A percentile compares a stretch with the other conserved stretches of the same genome.
Conservation (phyloP, 2,888 invertebrate genomes). For the Dromius quadrimaculatus region DNA sequence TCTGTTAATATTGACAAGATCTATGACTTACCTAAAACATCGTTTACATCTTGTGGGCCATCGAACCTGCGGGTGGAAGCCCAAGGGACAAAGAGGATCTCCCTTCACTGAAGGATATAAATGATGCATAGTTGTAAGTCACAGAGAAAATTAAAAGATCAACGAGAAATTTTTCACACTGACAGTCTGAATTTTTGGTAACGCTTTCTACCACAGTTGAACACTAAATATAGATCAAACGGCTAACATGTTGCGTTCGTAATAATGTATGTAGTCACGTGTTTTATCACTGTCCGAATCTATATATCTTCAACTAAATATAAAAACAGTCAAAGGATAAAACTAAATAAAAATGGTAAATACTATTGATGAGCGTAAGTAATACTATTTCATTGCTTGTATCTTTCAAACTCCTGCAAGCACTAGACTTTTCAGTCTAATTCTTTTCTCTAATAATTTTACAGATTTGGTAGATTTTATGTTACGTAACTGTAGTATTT, state of each 20-base stretch:
- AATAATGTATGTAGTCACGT: conserved; percentile 37
- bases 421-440: not conserved
- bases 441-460: not conserved
- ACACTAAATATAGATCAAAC: conserved; percentile 46
- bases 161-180: conserved; percentile 36
- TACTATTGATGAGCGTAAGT: not conserved
- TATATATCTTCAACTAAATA: conserved; percentile 21
- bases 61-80: conserved; percentile 94
- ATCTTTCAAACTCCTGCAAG: not conserved
- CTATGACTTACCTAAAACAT: conserved; percentile 80
- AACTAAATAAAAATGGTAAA: conserved; percentile 1
- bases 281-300: conserved; percentile 19
- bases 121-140: conserved; percentile 73
- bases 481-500: conserved; percentile 35
- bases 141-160: conserved; percentile 10
- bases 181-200: conserved; percentile 40
- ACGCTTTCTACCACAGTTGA: conserved; percentile 38
- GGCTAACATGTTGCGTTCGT: conserved; percentile 38
- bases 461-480: conserved; percentile 14
- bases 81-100: conserved; percentile 90
- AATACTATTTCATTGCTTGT: conserved; percentile 7
- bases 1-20: no score
- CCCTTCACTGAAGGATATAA: conserved; percentile 84
- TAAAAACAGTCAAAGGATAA: conserved; percentile 5
- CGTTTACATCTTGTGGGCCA: conserved; percentile 95